Evolutionary conservation across 2,113 vertebrate species (phyloP).

Genomic region (Jacana jacana): DNA sequence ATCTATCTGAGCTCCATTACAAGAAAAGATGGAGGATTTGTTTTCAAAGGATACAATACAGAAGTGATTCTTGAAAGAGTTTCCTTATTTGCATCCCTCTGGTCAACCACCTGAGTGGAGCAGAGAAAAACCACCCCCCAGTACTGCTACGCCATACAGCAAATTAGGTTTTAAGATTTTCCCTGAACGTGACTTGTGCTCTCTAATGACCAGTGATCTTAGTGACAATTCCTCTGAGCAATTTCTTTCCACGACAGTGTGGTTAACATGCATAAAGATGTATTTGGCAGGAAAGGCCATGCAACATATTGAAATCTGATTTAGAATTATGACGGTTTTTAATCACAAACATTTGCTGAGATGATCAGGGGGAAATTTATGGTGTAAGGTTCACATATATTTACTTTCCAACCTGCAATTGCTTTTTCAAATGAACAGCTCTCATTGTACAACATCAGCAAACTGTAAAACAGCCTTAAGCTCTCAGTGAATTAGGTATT

Average conservation of each 20-base stretch:
- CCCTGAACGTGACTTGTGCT: not conserved
- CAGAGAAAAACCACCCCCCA: not conserved
- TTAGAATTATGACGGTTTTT: not conserved
- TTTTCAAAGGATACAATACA: not conserved
- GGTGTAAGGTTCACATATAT: not conserved
- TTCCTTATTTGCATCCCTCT: not conserved
- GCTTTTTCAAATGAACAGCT: slow-evolving; percentile 78
- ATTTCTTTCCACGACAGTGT: slow-evolving; percentile 30
- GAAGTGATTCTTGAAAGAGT: not conserved
- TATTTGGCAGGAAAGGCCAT: slow-evolving; percentile 66
- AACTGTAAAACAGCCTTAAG: not conserved
- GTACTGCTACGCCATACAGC: not conserved
- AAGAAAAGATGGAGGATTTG: not conserved
- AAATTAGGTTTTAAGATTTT: not conserved
- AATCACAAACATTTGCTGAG: slow-evolving; percentile 21
- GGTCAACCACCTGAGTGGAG: not conserved
- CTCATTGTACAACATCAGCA: not conserved
- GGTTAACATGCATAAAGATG: slow-evolving; percentile 70
- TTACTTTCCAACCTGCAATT: slow-evolving; percentile 70
- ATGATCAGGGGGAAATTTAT: not conserved
- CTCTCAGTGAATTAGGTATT: not conserved
- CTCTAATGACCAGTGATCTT: not conserved
- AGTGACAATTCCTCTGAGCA: slow-evolving; percentile 56
- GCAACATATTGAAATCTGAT: slow-evolving; percentile 35
- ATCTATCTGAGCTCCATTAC: not conserved